Evolutionary conservation across 2,113 vertebrate genomes (phyloP).

Genomic region (Dipodomys merriami): DNA sequence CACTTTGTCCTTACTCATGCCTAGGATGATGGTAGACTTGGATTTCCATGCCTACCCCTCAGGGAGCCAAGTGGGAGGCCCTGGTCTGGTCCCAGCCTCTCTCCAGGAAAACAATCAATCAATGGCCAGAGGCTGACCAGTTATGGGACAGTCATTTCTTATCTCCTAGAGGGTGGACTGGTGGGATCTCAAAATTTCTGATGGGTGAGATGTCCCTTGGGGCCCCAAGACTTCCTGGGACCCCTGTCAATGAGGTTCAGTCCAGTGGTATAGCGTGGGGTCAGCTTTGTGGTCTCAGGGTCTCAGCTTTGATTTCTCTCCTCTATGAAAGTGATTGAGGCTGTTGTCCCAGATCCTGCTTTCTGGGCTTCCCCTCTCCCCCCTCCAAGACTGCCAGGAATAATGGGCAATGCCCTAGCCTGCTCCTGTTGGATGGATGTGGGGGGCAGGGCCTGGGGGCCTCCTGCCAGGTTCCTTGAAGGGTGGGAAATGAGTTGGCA

Average conservation of each 20-base stretch:
- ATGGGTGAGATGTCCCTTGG: neutral
- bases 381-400: neutral
- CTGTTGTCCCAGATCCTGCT: neutral
- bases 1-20: neutral
- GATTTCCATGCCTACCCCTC: neutral
- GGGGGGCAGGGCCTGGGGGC: neutral
- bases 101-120: neutral
- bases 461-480: constrained; percentile 51
- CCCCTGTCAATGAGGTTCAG: neutral
- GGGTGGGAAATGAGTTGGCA: constrained; percentile 58
- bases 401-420: neutral
- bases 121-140: neutral
- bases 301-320: neutral
- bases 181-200: neutral
- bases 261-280: neutral
- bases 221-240: neutral
- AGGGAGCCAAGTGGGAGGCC: neutral
- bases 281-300: neutral
- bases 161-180: neutral
- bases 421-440: neutral
- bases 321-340: neutral
- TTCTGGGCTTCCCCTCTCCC: neutral
- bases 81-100: neutral
- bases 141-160: neutral
- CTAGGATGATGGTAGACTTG: neutral